These are phyloP conservation scores for Sphaeridia pumilis DNA, from an alignment of 2,888 invertebrate genomes.

Conservation along the genomic window DNA sequence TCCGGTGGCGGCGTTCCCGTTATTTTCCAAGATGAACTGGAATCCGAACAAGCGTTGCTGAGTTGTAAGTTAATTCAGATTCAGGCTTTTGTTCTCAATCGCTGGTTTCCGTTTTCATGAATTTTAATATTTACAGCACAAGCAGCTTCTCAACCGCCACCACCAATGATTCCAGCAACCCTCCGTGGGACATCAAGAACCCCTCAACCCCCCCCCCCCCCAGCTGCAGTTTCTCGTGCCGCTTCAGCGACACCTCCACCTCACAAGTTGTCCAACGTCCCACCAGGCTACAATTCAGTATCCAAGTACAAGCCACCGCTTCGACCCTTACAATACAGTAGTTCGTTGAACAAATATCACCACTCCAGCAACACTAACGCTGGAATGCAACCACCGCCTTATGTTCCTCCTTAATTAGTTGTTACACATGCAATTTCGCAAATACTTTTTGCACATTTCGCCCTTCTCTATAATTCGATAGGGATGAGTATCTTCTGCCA, in stretches of 20 bases:
- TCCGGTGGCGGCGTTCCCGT: slow-evolving; percentile 62
- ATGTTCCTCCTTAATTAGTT: slow-evolving; percentile 92
- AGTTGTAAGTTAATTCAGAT: neutral
- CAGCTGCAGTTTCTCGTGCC: slow-evolving; percentile 1
- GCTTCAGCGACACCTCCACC: slow-evolving; percentile 30
- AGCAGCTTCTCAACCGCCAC: slow-evolving; percentile 1
- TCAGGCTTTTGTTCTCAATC: too few species aligned
- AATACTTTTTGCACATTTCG: too few species aligned
- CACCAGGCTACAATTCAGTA: slow-evolving; percentile 39
- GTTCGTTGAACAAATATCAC: slow-evolving; percentile 12
- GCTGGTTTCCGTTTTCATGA: too few species aligned
- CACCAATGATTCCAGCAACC: slow-evolving; percentile 12
- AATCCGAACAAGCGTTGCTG: slow-evolving; percentile 58
- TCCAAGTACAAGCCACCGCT: slow-evolving; percentile 87
- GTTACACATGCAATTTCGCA: too few species aligned
- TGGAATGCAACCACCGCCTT: slow-evolving; percentile 62
- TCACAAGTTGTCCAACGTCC: slow-evolving; percentile 20
- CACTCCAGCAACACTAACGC: slow-evolving; percentile 5
- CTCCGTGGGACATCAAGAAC: slow-evolving; percentile 14
- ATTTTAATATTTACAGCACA: too few species aligned
- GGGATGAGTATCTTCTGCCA: too few species aligned
- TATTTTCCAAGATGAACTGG: slow-evolving; percentile 92
- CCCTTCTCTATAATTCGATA: too few species aligned
- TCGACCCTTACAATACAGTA: slow-evolving; percentile 50
- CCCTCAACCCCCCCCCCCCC: slow-evolving; percentile 16